These are phyloP conservation scores for Lithobates pipiens DNA, from an alignment of 2,797 vertebrate species.

Conservation along the genomic window DNA sequence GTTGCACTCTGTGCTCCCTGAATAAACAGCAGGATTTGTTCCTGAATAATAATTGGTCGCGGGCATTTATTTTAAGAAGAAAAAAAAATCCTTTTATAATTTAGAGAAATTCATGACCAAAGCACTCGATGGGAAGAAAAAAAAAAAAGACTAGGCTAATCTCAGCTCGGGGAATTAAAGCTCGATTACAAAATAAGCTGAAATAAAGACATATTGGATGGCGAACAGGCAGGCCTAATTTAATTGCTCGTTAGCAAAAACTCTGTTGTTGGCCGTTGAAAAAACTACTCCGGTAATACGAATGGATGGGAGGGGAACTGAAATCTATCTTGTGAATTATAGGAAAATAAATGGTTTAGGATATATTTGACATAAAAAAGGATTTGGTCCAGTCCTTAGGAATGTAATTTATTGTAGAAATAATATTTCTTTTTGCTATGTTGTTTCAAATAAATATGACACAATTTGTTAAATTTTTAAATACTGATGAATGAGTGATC, in stretches of 20 bases:
- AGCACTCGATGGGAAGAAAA: constrained; percentile 7
- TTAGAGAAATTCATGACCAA: constrained; percentile 7
- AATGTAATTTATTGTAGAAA: too few relatives aligned
- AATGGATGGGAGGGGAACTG: neutral
- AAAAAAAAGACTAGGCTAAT: neutral
- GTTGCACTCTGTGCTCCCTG: constrained; percentile 70
- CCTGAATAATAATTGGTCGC: constrained; percentile 78
- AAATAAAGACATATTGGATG: constrained; percentile 10
- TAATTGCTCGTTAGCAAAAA: constrained; percentile 28
- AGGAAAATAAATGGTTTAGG: neutral
- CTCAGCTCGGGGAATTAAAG: constrained; percentile 7
- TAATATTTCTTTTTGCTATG: too few relatives aligned
- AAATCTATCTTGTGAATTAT: neutral
- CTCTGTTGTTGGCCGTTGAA: neutral
- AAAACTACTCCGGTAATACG: neutral
- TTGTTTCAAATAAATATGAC: too few relatives aligned
- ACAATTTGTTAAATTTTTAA: too few relatives aligned
- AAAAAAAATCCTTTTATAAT: constrained; percentile 68
- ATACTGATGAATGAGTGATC: too few relatives aligned
- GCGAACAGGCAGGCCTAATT: neutral
- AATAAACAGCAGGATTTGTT: constrained; percentile 76
- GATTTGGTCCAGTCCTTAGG: too few relatives aligned
- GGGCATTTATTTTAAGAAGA: constrained; percentile 75
- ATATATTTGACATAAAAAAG: neutral
- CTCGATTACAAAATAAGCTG: constrained; percentile 11